A percentile compares a stretch with the other conserved stretches of the same genome.
Evolutionary conservation across 2,113 vertebrate genomes (phyloP).

Genomic region (Vulpes vulpes): DNA sequence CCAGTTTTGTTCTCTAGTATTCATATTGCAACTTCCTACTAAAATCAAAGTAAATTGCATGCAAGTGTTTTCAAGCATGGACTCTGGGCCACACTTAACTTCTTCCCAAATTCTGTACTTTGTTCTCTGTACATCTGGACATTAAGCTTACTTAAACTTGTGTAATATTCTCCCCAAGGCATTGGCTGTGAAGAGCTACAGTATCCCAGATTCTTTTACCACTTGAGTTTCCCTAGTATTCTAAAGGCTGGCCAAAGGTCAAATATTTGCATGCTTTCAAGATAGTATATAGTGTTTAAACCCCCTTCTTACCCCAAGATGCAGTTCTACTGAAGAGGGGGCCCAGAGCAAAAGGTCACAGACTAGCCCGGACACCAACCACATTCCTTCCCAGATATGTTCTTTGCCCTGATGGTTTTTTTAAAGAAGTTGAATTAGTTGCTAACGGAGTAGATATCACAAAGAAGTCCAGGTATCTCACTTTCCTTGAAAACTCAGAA

Average conservation of each 20-base stretch:
- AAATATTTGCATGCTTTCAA: slow-evolving; percentile 4
- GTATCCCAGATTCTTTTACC: slow-evolving; percentile 40
- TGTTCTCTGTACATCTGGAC: slow-evolving; percentile 57
- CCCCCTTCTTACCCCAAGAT: slow-evolving; percentile 33
- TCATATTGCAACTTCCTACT: slow-evolving; percentile 43
- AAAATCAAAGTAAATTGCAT: slow-evolving; percentile 62
- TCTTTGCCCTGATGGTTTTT: slow-evolving; percentile 45
- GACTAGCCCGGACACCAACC: not conserved
- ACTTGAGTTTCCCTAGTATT: not conserved
- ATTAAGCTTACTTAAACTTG: slow-evolving; percentile 26
- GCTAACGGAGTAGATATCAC: slow-evolving; percentile 35
- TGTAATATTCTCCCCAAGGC: slow-evolving; percentile 31
- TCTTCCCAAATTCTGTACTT: slow-evolving; percentile 58
- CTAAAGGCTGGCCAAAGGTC: slow-evolving; percentile 30
- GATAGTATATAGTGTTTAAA: slow-evolving; percentile 15
- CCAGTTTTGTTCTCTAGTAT: slow-evolving; percentile 54
- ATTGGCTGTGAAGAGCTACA: slow-evolving; percentile 40
- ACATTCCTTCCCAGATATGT: not conserved
- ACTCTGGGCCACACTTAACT: slow-evolving; percentile 41
- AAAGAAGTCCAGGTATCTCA: slow-evolving; percentile 4
- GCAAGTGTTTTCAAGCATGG: slow-evolving; percentile 44
- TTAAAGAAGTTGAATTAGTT: slow-evolving; percentile 25
- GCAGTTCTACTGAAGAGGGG: not conserved
- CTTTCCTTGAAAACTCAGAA: slow-evolving; percentile 56
- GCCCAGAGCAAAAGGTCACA: not conserved